phyloP scores from a whole-genome alignment of 2,888 invertebrate species.

The Spisula subtruncata region DNA sequence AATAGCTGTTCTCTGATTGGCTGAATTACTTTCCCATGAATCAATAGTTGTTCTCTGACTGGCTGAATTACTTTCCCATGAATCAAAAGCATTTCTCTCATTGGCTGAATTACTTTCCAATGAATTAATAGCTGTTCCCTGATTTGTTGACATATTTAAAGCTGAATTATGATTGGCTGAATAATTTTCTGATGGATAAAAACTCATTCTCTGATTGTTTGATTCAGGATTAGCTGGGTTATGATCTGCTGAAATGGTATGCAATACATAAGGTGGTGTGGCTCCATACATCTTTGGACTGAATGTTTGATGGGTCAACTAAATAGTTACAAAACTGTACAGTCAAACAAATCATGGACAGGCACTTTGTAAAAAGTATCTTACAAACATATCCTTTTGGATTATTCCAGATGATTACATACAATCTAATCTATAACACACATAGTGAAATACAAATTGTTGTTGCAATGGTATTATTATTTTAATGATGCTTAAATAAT shows the following conservation, averaged over 20 bases:
- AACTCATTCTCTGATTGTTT: background rate
- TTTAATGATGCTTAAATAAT: too few species aligned
- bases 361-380: too few species aligned
- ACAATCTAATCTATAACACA: too few species aligned
- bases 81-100: conserved; percentile 56
- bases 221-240: conserved; percentile 44
- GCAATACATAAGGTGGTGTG: background rate
- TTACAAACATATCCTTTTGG: too few species aligned
- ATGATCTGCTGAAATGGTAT: background rate
- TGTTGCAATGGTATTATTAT: too few species aligned
- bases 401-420: too few species aligned
- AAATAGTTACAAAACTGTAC: too few species aligned
- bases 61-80: conserved; percentile 54
- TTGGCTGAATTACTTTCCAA: too few species aligned
- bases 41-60: conserved; percentile 55
- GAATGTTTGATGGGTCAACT: background rate
- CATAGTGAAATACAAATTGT: too few species aligned
- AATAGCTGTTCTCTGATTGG: conserved; percentile 52
- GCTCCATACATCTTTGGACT: background rate
- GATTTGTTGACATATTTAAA: background rate
- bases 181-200: too few species aligned
- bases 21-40: conserved; percentile 60
- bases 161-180: conserved; percentile 19
- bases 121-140: background rate
- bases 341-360: too few species aligned